Evolutionary conservation across 2,797 vertebrate species (phyloP).

Genomic region (Coracias cyanogaster): DNA sequence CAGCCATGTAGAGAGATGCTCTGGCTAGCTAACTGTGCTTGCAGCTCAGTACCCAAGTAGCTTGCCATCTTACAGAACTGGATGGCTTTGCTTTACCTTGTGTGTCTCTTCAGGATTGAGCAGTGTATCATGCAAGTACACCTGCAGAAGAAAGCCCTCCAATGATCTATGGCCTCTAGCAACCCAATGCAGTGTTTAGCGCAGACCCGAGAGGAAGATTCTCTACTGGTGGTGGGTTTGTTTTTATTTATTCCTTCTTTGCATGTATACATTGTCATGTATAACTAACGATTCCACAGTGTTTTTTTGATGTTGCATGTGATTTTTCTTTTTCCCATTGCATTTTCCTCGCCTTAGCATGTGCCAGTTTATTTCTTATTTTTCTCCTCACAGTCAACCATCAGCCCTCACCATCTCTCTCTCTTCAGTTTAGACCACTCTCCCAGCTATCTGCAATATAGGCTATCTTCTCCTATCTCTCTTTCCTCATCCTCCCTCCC

Average conservation of each 20-base stretch:
- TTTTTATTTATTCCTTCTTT: constrained; percentile 21
- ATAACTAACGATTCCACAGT: constrained; percentile 1
- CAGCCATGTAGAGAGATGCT: neutral
- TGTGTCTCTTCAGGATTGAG: neutral
- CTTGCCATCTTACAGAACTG: neutral
- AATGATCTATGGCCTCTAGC: neutral
- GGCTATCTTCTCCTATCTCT: neutral
- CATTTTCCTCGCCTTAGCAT: neutral
- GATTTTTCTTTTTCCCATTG: neutral
- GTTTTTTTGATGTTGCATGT: neutral
- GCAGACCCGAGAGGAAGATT: neutral
- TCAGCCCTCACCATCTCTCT: neutral
- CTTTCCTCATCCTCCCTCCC: neutral
- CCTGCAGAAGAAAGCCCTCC: neutral
- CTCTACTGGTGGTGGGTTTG: neutral
- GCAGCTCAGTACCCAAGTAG: rapidly evolving
- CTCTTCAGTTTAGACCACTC: neutral
- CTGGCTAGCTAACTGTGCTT: neutral
- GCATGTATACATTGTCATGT: neutral
- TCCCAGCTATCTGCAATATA: neutral
- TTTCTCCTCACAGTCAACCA: neutral
- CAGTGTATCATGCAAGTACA: neutral
- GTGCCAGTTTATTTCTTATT: neutral
- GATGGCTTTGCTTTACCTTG: neutral
- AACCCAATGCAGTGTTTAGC: neutral